These are phyloP conservation scores for Hololepta plana DNA, from an alignment of 2,888 invertebrate genomes.

Conservation along the genomic window DNA sequence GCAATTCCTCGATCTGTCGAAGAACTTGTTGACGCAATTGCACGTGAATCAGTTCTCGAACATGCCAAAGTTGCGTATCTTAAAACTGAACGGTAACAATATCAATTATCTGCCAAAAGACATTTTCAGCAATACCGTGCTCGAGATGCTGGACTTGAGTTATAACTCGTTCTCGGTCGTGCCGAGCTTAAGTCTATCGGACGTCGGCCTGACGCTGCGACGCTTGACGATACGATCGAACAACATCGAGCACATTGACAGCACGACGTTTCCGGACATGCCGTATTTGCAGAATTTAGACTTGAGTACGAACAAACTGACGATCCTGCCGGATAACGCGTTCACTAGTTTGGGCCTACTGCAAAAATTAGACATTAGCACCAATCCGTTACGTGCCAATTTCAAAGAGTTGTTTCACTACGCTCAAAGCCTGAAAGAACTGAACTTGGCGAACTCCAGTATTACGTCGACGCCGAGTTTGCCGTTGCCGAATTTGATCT, in stretches of 20 bases:
- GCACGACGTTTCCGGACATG: slow-evolving; percentile 69
- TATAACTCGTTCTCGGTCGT: slow-evolving; percentile 63
- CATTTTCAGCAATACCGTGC: slow-evolving; percentile 58
- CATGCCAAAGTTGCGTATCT: slow-evolving; percentile 50
- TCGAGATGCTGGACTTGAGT: slow-evolving; percentile 66
- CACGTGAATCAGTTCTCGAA: slow-evolving; percentile 67
- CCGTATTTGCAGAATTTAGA: slow-evolving; percentile 62
- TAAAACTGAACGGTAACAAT: slow-evolving; percentile 55
- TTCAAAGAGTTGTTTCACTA: slow-evolving; percentile 78
- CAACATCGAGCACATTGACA: slow-evolving; percentile 70
- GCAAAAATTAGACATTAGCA: slow-evolving; percentile 62
- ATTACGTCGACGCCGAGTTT: slow-evolving; percentile 59
- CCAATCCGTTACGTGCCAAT: slow-evolving; percentile 66
- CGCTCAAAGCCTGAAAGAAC: slow-evolving; percentile 59
- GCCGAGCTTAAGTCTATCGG: slow-evolving; percentile 58
- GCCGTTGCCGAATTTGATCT: slow-evolving; percentile 57
- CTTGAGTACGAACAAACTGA: slow-evolving; percentile 62
- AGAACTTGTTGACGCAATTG: slow-evolving; percentile 56
- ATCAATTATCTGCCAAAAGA: slow-evolving; percentile 58
- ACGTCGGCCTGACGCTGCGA: slow-evolving; percentile 61
- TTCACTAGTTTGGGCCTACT: slow-evolving; percentile 66
- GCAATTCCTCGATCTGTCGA: slow-evolving; percentile 62
- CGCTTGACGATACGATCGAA: slow-evolving; percentile 64
- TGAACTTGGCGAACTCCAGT: slow-evolving; percentile 60
- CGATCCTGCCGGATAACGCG: slow-evolving; percentile 74